phyloP scores from a whole-genome alignment of 2,888 invertebrate genomes.

The Melinopterus prodromus region DNA sequence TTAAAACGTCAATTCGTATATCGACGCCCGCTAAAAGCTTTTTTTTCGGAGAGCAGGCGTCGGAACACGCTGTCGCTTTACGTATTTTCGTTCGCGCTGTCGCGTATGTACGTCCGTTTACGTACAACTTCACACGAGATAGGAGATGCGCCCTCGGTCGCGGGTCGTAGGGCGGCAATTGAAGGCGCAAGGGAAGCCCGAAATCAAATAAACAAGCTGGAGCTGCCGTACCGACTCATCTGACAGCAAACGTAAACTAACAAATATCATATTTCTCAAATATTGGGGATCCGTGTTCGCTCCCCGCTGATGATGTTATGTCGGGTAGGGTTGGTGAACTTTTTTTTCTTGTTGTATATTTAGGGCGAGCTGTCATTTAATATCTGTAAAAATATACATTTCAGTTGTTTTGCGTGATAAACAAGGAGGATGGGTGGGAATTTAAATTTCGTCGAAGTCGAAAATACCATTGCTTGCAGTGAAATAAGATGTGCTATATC shows the following conservation, averaged over 20 bases:
- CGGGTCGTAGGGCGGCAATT: neutral
- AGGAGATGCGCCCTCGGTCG: neutral
- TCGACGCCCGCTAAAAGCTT: conserved; percentile 49
- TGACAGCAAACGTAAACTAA: conserved; percentile 19
- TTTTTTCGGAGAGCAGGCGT: conserved; percentile 31
- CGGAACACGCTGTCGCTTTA: neutral
- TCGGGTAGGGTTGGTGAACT: neutral
- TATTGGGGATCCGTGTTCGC: conserved; percentile 13
- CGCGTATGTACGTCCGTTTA: neutral
- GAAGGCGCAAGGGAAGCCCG: neutral
- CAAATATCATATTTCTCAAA: conserved; percentile 26
- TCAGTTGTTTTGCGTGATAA: neutral
- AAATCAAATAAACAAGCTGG: neutral
- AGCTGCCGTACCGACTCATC: neutral
- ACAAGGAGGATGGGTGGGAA: neutral
- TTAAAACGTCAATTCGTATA: conserved; percentile 49
- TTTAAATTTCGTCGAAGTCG: neutral
- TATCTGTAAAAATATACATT: conserved; percentile 14
- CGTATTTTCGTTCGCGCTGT: no score
- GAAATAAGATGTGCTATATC: no score
- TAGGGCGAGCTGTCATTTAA: conserved; percentile 7
- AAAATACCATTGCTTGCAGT: no score
- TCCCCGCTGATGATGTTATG: neutral
- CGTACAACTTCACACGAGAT: conserved; percentile 4
- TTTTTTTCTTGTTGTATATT: neutral